Base-by-base conservation (phyloP, 2,888 invertebrate species). In the Cylindroiulus punctatus region DNA sequence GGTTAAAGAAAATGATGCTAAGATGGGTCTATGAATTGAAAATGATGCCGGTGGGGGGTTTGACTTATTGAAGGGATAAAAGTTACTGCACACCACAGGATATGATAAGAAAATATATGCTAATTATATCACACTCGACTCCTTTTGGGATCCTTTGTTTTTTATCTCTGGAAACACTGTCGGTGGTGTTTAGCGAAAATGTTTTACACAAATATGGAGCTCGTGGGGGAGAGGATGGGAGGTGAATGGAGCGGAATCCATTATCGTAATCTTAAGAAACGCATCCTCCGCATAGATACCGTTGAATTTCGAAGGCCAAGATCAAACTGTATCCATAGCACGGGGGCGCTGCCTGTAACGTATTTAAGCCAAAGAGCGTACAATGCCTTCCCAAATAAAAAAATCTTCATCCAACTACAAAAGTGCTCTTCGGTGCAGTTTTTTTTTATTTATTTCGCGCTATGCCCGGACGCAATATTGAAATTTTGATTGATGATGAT, bases 1-100 rank as follows among this genome's bases (percentile, higher is more conserved):
- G 57, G 57, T 57, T 57, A 19, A 57, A 57, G 57, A 57, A 57
- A 57, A 57, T 57, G 57, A 57, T 57, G 57, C 57, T 57, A 57
- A 57, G 57, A 57, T 57, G 57, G 2, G 57, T 57, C 57, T 57
- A 57, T 57, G 57, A 57, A 57, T 57, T 57, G 57, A 57, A 57
- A 57, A 57, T 57, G 57, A 57, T n/a, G 57, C 22, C 57, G 57
- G 57, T 57, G n/a, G 57, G 57, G 57, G 57, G 57, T 57, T 57
- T 57, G 57, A 57, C 57, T 57, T 57, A 57, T 57, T 57, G 57
- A 57, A n/a, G 57, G 57, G 57, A 57, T 57, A 57, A 57, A 57
- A 57, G 57, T n/a, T 57, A n/a, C 57, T n/a, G n/a, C 57, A 57
- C 57, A 8, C 57, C 57, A 57, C 57, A 57, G 57, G 57, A 57